phyloP scores from a whole-genome alignment of 2,797 vertebrate genomes.

The Sebastes matsubarae region DNA sequence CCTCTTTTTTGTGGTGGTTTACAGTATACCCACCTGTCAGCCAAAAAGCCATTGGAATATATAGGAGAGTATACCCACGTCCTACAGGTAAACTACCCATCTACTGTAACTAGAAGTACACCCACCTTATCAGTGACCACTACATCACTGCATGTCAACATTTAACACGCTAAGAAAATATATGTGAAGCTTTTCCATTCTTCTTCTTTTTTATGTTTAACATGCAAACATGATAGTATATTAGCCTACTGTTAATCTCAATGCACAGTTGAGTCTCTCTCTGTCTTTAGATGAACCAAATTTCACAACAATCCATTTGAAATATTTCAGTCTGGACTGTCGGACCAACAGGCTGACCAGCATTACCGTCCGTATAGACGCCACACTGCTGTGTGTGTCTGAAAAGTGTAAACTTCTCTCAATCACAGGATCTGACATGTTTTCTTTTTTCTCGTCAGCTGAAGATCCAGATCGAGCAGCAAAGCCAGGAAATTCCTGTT shows the following conservation, averaged over 20 bases:
- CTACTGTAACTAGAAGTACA: too few species aligned
- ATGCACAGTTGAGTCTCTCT: background rate
- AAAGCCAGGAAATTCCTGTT: slow-evolving; percentile 87
- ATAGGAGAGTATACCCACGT: too few species aligned
- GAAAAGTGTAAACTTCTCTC: background rate
- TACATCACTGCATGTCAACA: too few species aligned
- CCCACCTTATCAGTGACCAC: too few species aligned
- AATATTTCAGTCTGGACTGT: background rate
- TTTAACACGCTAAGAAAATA: background rate
- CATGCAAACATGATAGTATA: background rate
- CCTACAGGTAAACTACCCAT: too few species aligned
- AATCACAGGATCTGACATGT: slow-evolving; percentile 77
- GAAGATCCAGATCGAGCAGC: slow-evolving; percentile 84
- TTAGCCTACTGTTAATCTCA: background rate
- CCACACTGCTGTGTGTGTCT: background rate
- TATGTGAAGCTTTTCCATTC: background rate
- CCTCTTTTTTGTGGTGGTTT: too few species aligned
- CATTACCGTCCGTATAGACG: background rate
- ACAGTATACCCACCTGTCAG: too few species aligned
- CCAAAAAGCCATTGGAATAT: too few species aligned
- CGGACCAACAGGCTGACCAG: background rate
- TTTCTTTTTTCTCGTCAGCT: slow-evolving; percentile 77
- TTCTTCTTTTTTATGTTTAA: background rate
- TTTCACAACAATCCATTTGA: background rate
- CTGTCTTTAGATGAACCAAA: background rate